Conservation (phyloP, 2,797 vertebrate genomes). For the Tachyglossus aculeatus region DNA sequence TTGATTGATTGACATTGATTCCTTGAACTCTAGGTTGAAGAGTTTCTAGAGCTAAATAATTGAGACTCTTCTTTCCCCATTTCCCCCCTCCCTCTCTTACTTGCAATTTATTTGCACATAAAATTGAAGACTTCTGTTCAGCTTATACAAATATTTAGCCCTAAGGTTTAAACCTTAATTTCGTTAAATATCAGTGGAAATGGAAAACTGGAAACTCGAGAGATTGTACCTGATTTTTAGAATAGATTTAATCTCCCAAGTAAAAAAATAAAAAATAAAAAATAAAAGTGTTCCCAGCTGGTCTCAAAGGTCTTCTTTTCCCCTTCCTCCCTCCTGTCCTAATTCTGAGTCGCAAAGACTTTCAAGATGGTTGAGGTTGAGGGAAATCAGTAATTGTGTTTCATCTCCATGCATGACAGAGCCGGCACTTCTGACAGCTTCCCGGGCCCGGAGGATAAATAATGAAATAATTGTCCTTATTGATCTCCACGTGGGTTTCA, state of each 20-base stretch:
- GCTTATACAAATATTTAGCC: conserved; percentile 68
- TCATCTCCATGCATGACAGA: conserved; percentile 24
- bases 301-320: conserved; percentile 29
- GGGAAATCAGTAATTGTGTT: conserved; percentile 36
- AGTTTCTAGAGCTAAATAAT: conserved; percentile 27
- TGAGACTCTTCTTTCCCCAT: background rate
- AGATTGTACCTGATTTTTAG: conserved; percentile 26
- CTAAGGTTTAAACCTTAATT: conserved; percentile 61
- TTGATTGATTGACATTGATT: too few relatives aligned
- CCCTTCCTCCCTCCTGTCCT: conserved; percentile 3
- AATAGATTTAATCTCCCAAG: background rate
- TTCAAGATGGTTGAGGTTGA: conserved; percentile 16
- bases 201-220: conserved; percentile 28
- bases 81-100: background rate
- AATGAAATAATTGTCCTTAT: conserved; percentile 30
- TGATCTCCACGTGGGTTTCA: conserved; percentile 32
- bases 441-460: conserved; percentile 41
- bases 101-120: conserved; percentile 67
- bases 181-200: conserved; percentile 61
- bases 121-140: conserved; percentile 65
- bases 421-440: conserved; percentile 11
- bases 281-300: conserved; percentile 8
- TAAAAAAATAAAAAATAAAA: background rate
- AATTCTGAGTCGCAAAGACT: background rate
- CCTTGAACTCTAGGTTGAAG: conserved; percentile 3